Conservation (phyloP, 2,797 vertebrate species). For the Lepilemur septentrionalis region DNA sequence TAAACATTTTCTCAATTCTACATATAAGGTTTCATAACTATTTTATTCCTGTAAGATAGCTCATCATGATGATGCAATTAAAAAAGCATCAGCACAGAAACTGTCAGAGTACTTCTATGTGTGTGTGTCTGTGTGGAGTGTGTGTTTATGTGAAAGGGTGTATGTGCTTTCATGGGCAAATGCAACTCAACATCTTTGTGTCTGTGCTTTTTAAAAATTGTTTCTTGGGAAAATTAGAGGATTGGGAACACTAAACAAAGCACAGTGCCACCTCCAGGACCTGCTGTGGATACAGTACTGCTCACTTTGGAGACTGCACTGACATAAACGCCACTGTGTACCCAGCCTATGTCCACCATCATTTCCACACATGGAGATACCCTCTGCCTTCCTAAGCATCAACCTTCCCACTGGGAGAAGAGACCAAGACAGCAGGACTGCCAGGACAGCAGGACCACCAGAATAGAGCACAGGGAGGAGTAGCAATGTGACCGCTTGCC, state of each 20-base stretch:
- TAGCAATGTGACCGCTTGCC: background rate
- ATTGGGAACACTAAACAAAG: background rate
- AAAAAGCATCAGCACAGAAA: background rate
- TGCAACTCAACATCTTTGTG: background rate
- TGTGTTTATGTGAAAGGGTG: background rate
- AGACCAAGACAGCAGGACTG: background rate
- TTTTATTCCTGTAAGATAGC: background rate
- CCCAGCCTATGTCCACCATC: background rate
- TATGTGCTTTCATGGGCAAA: background rate
- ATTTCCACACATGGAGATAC: background rate
- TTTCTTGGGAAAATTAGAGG: background rate
- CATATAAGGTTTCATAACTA: background rate
- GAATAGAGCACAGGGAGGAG: background rate
- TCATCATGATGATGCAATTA: background rate
- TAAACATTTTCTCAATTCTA: background rate
- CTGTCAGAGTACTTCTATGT: background rate
- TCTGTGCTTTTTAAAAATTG: background rate
- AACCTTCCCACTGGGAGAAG: background rate
- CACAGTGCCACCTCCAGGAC: background rate
- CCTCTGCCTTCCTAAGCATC: background rate
- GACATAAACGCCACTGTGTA: background rate
- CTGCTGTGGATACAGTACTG: too few relatives aligned
- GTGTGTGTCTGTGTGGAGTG: too few relatives aligned
- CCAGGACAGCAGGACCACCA: background rate
- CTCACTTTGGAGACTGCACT: background rate